Evolutionary conservation across 2,888 invertebrate genomes (phyloP).

Genomic region (Leptopilina myrica): DNA sequence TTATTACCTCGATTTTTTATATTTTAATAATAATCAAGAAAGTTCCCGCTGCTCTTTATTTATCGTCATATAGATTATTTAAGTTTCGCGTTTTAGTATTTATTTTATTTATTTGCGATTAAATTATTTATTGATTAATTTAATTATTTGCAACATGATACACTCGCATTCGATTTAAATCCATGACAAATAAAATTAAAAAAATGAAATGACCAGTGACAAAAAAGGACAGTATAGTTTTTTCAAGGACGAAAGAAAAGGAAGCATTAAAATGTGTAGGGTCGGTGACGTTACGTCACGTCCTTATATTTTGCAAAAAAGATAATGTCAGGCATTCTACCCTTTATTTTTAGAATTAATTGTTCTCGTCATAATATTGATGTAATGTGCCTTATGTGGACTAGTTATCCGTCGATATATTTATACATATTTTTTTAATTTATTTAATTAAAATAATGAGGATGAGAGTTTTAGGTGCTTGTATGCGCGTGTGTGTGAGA

Average conservation of each 20-base stretch:
- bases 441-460: slow-evolving; percentile 15
- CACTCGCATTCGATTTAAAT: slow-evolving; percentile 26
- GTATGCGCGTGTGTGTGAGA: slow-evolving; percentile 58
- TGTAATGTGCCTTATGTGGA: slow-evolving; percentile 30
- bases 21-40: too few relatives aligned
- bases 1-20: slow-evolving; percentile 16
- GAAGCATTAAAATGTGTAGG: slow-evolving; percentile 67
- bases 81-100: slow-evolving; percentile 56
- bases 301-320: slow-evolving; percentile 42
- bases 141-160: slow-evolving; percentile 19
- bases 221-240: slow-evolving; percentile 42
- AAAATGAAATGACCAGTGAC: slow-evolving; percentile 30
- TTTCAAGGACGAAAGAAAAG: slow-evolving; percentile 37
- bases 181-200: slow-evolving; percentile 23
- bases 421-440: neutral
- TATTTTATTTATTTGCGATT: slow-evolving; percentile 64
- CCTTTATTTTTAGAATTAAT: slow-evolving; percentile 23
- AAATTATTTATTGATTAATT: slow-evolving; percentile 44
- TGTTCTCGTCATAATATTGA: slow-evolving; percentile 31
- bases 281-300: slow-evolving; percentile 70
- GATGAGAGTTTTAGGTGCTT: slow-evolving; percentile 51
- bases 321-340: slow-evolving; percentile 1
- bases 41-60: slow-evolving; percentile 17
- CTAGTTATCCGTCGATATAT: slow-evolving; percentile 27
- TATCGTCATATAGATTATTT: neutral